A percentile compares a stretch with the other conserved stretches of the same genome.
Conservation (phyloP, 2,888 invertebrate species). For the Myathropa florea region DNA sequence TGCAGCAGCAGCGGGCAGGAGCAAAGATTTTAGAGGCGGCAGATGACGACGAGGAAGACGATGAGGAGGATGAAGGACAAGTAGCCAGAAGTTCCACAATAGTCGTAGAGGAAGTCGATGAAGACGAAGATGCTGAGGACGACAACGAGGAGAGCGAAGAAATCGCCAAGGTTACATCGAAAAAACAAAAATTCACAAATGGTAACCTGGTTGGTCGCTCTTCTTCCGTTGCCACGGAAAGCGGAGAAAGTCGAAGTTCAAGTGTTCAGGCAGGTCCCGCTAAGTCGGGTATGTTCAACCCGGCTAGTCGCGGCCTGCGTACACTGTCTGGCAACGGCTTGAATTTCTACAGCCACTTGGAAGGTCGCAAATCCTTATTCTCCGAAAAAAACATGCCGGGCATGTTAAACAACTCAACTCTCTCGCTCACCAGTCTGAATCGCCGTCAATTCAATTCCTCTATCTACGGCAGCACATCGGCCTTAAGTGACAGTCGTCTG, state of each 20-base stretch:
- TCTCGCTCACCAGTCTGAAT: conserved; percentile 78
- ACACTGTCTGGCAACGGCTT: conserved; percentile 75
- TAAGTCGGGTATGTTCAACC: conserved; percentile 71
- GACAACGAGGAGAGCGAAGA: conserved; percentile 65
- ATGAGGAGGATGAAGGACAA: conserved; percentile 14
- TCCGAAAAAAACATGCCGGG: conserved; percentile 73
- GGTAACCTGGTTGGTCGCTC: conserved; percentile 66
- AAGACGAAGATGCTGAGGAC: conserved; percentile 43
- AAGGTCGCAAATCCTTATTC: conserved; percentile 79
- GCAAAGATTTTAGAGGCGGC: conserved; percentile 72
- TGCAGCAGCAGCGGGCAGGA: conserved; percentile 70
- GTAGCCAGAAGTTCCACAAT: conserved; percentile 5
- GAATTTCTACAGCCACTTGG: conserved; percentile 79
- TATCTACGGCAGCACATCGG: conserved; percentile 80
- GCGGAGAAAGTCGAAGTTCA: conserved; percentile 73
- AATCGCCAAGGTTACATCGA: conserved; percentile 57
- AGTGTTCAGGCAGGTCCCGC: conserved; percentile 72
- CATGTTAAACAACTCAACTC: conserved; percentile 78
- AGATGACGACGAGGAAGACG: conserved; percentile 53
- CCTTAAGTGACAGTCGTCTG: conserved; percentile 79
- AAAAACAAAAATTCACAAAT: conserved; percentile 67
- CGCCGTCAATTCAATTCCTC: conserved; percentile 79
- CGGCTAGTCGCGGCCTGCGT: conserved; percentile 72
- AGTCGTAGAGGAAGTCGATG: conserved; percentile 43
- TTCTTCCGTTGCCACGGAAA: conserved; percentile 74